Base-by-base conservation (phyloP, 1,140 invertebrate genomes). In the Drosophila paulistorum region DNA sequence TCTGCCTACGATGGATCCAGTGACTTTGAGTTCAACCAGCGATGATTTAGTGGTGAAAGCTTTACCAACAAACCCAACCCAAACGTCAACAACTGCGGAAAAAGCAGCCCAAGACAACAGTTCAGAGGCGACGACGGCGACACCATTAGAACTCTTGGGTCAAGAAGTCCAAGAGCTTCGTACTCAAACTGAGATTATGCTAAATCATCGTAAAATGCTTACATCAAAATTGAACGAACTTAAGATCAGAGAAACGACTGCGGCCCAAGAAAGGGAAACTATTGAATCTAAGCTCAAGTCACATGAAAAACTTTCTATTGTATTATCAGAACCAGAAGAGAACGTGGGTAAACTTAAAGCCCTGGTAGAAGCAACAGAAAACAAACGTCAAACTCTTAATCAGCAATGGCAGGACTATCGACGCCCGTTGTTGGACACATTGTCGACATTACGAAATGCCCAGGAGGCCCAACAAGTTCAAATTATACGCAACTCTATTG, bases 381-480 rank as follows among this genome's bases (percentile, higher is more conserved):
- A 79, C 30, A 79, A 89, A 20, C 77, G 89, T 0, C 60, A 85
- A n/a, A 86, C 87, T 0, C 41, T 92, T 6, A 83, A 80, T 0
- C 78, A 91, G 9, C 91, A 92, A 71, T 92, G 92, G 91, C 79
- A 91, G 63, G 77, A 90, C 0, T 91, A 91, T 67, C 79, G 91
- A 6, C 61, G 65, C 17, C 92, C 91, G 1, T 45, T 92, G 6
- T 33, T 87, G 1, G 57, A 77, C 11, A 77, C 62, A 1, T 59
- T 92, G 13, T 79, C 92, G 30, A 42, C 42, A 0, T 71, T 92
- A 0, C 79, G 78, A 42, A 68, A 74, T 20, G 69, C 76, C 30
- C 87, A 85, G 69, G 83, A 90, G 20, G 65, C 81, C 14, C 84
- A 90, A 55, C 82, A 91, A 9, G 79, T 90, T 5, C 79, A 81